Percentiles rank a stretch among this genome's conserved stretches.
Conservation (phyloP, 2,797 vertebrate genomes). For the Malurus splendens region DNA sequence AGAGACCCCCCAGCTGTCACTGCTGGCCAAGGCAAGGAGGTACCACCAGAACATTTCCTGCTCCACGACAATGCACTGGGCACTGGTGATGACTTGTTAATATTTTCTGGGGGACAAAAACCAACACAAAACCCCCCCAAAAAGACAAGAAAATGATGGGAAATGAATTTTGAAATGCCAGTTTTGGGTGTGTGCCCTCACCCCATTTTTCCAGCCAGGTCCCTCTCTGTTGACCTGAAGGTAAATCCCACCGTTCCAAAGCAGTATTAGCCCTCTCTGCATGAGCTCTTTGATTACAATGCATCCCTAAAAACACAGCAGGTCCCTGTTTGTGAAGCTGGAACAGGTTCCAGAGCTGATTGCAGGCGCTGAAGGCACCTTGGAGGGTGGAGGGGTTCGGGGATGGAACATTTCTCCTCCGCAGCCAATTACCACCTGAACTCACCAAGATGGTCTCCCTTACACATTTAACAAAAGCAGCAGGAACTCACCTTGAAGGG, state of each 20-base stretch:
- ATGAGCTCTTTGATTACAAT: neutral
- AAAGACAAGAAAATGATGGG: neutral
- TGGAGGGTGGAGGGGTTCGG: neutral
- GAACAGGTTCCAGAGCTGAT: neutral
- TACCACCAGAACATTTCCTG: neutral
- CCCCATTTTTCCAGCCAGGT: neutral
- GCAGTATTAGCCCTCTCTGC: neutral
- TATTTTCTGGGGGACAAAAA: neutral
- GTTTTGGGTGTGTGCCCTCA: neutral
- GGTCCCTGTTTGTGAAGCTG: neutral
- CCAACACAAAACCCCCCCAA: too few species aligned
- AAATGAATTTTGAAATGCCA: neutral
- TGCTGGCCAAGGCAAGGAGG: neutral
- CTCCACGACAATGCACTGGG: neutral
- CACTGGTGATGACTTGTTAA: neutral
- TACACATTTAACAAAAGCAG: constrained; percentile 52
- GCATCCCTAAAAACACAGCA: neutral
- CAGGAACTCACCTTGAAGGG: constrained; percentile 55
- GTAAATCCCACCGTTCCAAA: neutral
- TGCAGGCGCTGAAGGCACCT: neutral
- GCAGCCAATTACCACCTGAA: constrained; percentile 49
- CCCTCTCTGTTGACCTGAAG: neutral
- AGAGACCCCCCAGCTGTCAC: neutral
- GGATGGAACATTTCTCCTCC: constrained; percentile 3
- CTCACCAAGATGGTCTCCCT: neutral